These are phyloP conservation scores for Sisor rabdophorus DNA, from an alignment of 2,113 vertebrate genomes.

Conservation along the genomic window DNA sequence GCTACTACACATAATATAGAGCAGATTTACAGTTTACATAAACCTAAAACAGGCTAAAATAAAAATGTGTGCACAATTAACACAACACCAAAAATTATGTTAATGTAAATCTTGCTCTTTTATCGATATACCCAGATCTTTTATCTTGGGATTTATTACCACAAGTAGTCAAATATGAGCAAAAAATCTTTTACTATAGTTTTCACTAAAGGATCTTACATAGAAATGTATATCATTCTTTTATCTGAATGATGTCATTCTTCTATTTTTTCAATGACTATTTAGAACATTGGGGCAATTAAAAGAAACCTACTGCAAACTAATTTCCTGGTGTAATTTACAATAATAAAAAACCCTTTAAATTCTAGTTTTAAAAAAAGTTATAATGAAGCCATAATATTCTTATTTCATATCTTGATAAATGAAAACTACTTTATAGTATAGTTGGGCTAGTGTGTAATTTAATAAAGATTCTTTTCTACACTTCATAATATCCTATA, in stretches of 20 bases:
- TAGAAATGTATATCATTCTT: neutral
- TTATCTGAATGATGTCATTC: neutral
- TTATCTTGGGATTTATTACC: neutral
- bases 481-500: neutral
- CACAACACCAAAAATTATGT: neutral
- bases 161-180: neutral
- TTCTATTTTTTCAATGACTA: neutral
- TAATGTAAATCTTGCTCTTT: neutral
- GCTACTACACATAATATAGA: neutral
- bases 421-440: neutral
- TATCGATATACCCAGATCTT: neutral
- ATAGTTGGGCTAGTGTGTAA: no score
- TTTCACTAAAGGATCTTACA: neutral
- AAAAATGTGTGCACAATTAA: no score
- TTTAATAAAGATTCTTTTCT: neutral
- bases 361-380: neutral
- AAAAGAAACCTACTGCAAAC: neutral
- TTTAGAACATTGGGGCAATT: neutral
- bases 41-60: neutral
- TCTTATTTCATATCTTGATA: neutral
- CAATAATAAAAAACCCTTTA: neutral
- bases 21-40: constrained; percentile 2
- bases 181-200: neutral
- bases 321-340: neutral
- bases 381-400: neutral